Percentiles rank a stretch among this genome's conserved stretches.
phyloP scores from a whole-genome alignment of 2,797 vertebrate genomes.

The Orestias chungarensis region DNA sequence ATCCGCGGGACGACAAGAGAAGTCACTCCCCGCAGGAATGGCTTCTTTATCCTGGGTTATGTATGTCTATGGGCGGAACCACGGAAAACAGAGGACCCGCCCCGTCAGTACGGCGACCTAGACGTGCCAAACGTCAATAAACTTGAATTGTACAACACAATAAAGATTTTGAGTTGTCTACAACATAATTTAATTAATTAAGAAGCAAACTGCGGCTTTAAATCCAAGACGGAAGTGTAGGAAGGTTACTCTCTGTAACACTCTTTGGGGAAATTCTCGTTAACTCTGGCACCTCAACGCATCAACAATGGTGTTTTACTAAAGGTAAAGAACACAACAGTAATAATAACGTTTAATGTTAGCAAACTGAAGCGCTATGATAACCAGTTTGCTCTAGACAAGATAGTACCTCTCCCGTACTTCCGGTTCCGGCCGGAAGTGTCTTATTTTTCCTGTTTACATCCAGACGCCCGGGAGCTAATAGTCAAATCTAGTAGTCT shows the following conservation, averaged over 20 bases:
- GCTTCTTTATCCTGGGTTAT: too few species aligned
- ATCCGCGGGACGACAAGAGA: background rate
- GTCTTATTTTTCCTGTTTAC: conserved; percentile 69
- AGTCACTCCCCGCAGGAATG: background rate
- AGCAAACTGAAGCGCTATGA: background rate
- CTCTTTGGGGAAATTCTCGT: background rate
- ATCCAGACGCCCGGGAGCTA: conserved; percentile 18
- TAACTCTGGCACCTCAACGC: background rate
- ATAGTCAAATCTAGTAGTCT: background rate
- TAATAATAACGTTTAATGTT: background rate
- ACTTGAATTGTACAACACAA: too few species aligned
- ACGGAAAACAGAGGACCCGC: background rate
- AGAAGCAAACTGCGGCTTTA: background rate
- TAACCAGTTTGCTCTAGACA: background rate
- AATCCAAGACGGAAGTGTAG: background rate
- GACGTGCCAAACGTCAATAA: background rate
- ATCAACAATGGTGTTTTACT: background rate
- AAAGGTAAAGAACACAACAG: too few species aligned
- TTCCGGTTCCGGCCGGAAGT: conserved; percentile 70
- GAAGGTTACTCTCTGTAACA: background rate
- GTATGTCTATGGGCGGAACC: background rate
- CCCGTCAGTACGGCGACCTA: background rate
- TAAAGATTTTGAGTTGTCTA: too few species aligned
- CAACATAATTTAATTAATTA: too few species aligned
- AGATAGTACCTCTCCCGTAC: background rate